Evolutionary conservation across 2,113 vertebrate genomes (phyloP).

Genomic region (Rallus limicola): DNA sequence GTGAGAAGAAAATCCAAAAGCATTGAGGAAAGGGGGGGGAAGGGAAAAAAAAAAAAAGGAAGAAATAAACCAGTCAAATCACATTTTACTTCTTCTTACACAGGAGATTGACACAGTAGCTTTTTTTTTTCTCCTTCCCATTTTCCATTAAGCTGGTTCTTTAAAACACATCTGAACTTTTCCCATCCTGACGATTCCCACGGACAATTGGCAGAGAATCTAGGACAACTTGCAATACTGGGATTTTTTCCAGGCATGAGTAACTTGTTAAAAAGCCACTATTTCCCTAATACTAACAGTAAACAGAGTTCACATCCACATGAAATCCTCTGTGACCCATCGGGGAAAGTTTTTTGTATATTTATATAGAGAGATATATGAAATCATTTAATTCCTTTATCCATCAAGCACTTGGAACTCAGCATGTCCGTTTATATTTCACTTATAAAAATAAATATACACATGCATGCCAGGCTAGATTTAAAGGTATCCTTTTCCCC

Average conservation of each 20-base stretch:
- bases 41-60: not conserved
- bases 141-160: constrained; percentile 88
- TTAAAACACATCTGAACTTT: constrained; percentile 91
- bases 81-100: constrained; percentile 70
- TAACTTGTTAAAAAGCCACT: constrained; percentile 98
- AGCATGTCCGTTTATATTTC: constrained; percentile 78
- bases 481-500: constrained; percentile 70
- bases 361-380: constrained; percentile 73
- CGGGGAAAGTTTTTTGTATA: constrained; percentile 76
- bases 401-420: constrained; percentile 81
- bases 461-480: constrained; percentile 72
- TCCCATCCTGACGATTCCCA: constrained; percentile 95
- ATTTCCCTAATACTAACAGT: constrained; percentile 94
- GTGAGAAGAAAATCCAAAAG: constrained; percentile 26
- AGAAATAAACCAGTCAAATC: constrained; percentile 57
- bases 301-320: constrained; percentile 87
- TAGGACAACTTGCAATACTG: constrained; percentile 92
- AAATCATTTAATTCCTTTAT: constrained; percentile 77
- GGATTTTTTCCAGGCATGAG: constrained; percentile 92
- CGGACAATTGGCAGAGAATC: constrained; percentile 95
- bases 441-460: constrained; percentile 79
- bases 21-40: not conserved
- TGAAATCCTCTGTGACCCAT: constrained; percentile 79
- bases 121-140: constrained; percentile 22
- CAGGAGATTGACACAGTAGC: constrained; percentile 64